Base-by-base conservation (phyloP, 1,140 invertebrate genomes). In the Vollenhovia emeryi region DNA sequence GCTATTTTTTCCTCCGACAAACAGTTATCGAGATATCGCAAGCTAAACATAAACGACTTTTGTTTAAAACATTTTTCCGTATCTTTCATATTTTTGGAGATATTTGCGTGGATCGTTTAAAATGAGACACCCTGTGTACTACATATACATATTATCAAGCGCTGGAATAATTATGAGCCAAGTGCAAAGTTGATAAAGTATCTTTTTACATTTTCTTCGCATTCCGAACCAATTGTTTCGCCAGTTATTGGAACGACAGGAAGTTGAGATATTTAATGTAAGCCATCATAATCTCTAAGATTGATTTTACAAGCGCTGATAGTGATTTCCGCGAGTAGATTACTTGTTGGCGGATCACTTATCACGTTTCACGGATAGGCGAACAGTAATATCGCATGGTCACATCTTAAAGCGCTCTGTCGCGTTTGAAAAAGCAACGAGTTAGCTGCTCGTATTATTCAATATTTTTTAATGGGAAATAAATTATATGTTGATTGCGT, bases 261-360 rank as follows among this genome's bases (percentile, higher is more conserved):
- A 66, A 43, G 13, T 30, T 36, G 7, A 45, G 5, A 66, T 50
- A 75, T 75, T 40, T n/a, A 64, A 50, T 30, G 33, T 64, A 64
- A 33, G 0, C 3, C 6, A 8, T 68, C 27, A 3, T 79, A 79
- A 79, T 79, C 60, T 66, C 5, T 21, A 24, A 79, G 48, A 1
- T 52, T 78, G 75, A 78, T 66, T n/a, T n/a, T 52, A 40, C n/a
- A 13, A n/a, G 27, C 30, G 24, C 13, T 73, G 66, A 82, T 82
- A 82, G 18, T 8, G 50, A 82, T 71, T 82, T 71, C 40, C 36
- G 36, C n/a, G 24, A 57, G 13, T 0, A 4, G 9, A 82, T 27
- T 50, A 79, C 21, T 52, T 21, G 27, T 68, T n/a, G 15, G 5
- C 21, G 11, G 5, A 62, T 68, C 43, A 36, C 62, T 66, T 66